These are phyloP conservation scores for Tragopan temminckii DNA, from an alignment of 2,797 vertebrate species.

Conservation along the genomic window DNA sequence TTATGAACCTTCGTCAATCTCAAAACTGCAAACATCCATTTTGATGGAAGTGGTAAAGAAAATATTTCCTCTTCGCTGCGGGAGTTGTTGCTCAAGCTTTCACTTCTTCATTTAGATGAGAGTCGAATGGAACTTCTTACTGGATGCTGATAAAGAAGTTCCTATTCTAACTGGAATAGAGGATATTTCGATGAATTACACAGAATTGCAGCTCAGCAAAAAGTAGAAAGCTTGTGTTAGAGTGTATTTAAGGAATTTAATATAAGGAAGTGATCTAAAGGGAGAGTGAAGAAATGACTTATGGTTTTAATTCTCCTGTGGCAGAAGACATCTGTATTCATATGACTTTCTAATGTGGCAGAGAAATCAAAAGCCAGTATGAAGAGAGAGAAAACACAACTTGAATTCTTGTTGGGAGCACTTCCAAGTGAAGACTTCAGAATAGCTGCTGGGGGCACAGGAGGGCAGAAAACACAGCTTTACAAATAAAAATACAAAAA, in stretches of 20 bases:
- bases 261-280: slow-evolving; percentile 18
- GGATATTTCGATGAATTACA: not conserved
- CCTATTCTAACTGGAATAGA: slow-evolving; percentile 56
- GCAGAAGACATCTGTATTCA: not conserved
- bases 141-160: slow-evolving; percentile 55
- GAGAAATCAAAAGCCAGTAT: not conserved
- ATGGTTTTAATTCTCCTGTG: not conserved
- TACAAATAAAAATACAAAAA: not conserved
- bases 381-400: not conserved
- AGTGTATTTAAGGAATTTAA: not conserved
- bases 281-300: not conserved
- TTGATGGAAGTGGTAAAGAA: not conserved
- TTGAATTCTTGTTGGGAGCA: not conserved
- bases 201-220: not conserved
- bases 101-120: slow-evolving; percentile 39
- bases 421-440: not conserved
- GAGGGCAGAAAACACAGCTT: not conserved
- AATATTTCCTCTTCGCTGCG: slow-evolving; percentile 3
- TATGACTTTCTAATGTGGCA: not conserved
- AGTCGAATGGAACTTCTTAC: slow-evolving; percentile 28
- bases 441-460: not conserved
- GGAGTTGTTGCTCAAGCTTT: slow-evolving; percentile 14
- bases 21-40: not conserved
- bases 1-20: not conserved
- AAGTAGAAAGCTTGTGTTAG: not conserved